phyloP scores from a whole-genome alignment of 1,140 invertebrate species.

The Drosophila pseudoananassae region DNA sequence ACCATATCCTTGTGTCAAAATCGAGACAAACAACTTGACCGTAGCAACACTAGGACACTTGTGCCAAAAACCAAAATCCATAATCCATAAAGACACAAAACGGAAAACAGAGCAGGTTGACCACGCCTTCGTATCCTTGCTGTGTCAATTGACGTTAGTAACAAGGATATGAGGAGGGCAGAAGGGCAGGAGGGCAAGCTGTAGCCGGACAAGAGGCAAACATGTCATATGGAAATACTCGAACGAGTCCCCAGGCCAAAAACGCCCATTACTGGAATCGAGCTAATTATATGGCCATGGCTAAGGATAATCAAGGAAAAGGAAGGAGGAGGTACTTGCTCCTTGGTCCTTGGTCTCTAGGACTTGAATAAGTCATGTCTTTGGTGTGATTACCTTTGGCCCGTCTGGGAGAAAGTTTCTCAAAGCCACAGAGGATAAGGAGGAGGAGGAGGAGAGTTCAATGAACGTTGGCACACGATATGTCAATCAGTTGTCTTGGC shows the following conservation, averaged over 20 bases:
- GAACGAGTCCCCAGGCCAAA: conserved; percentile 1
- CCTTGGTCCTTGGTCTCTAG: background rate
- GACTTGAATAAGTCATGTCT: background rate
- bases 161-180: background rate
- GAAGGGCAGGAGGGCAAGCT: too few relatives aligned
- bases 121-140: background rate
- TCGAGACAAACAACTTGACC: too few relatives aligned
- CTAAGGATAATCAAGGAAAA: background rate
- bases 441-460: background rate
- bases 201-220: background rate
- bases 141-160: background rate
- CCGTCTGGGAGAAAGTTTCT: background rate
- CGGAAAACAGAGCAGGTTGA: background rate
- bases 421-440: too few relatives aligned
- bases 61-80: background rate
- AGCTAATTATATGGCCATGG: background rate
- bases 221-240: conserved; percentile 1
- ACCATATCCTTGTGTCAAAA: background rate
- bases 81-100: conserved; percentile 1
- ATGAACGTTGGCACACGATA: conserved; percentile 1
- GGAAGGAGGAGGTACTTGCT: too few relatives aligned
- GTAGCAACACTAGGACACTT: background rate
- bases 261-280: background rate
- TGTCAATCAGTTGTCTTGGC: background rate
- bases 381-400: background rate